Conservation (phyloP, 2,888 invertebrate genomes). For the Phalera bucephala region DNA sequence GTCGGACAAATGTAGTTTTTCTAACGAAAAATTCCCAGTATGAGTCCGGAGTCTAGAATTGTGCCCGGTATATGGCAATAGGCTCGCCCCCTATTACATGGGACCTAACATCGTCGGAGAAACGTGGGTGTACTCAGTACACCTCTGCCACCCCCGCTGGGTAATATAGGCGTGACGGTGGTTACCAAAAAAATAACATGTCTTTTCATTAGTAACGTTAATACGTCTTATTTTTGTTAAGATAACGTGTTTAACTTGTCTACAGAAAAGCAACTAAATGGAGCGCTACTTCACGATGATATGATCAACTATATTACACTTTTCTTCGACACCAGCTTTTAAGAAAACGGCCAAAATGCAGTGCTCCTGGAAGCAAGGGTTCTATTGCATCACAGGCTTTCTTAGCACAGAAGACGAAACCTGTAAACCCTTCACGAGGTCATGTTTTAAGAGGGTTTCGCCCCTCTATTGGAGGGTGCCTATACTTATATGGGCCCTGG, state of each 20-base stretch:
- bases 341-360: slow-evolving; percentile 35
- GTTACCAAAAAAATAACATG: too few species aligned
- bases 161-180: too few species aligned
- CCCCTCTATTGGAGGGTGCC: slow-evolving; percentile 70
- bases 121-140: too few species aligned
- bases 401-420: slow-evolving; percentile 48
- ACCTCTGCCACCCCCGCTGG: too few species aligned
- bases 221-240: too few species aligned
- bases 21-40: too few species aligned
- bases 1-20: too few species aligned
- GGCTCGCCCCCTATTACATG: too few species aligned
- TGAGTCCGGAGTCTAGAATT: too few species aligned
- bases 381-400: slow-evolving; percentile 53
- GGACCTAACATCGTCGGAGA: too few species aligned
- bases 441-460: slow-evolving; percentile 51
- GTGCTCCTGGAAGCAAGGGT: slow-evolving; percentile 47
- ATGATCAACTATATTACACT: slow-evolving; percentile 10
- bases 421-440: slow-evolving; percentile 53
- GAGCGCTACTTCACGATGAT: slow-evolving; percentile 24
- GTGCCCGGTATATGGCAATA: too few species aligned
- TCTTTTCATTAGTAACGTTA: too few species aligned
- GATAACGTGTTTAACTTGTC: slow-evolving; percentile 19
- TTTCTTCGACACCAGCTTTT: slow-evolving; percentile 4
- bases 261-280: slow-evolving; percentile 22
- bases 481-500: slow-evolving; percentile 61